A percentile compares a stretch with the other conserved stretches of the same genome.
phyloP scores from a whole-genome alignment of 2,888 invertebrate genomes.

The Plemyria rubiginata region DNA sequence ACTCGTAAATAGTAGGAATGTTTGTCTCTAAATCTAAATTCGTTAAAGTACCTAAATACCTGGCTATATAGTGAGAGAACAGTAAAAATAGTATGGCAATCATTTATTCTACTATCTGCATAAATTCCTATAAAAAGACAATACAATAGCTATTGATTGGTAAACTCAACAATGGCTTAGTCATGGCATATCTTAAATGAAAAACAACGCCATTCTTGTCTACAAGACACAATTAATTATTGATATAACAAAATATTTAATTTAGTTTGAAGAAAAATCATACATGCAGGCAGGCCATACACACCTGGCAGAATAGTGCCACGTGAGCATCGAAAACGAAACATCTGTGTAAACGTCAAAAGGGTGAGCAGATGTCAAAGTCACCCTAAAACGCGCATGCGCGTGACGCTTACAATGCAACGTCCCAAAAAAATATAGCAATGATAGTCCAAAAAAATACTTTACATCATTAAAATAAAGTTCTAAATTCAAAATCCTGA shows the following conservation, averaged over 20 bases:
- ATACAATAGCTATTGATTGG: constrained; percentile 10
- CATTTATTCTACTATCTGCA: not conserved
- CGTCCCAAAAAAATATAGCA: not conserved
- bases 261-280: not conserved
- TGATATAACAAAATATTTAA: not conserved
- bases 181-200: constrained; percentile 14
- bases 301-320: constrained; percentile 29
- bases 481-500: constrained; percentile 1
- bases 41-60: not conserved
- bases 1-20: no score
- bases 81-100: not conserved
- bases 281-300: not conserved
- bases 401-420: constrained; percentile 4
- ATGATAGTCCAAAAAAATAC: not conserved
- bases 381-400: constrained; percentile 20
- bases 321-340: constrained; percentile 33
- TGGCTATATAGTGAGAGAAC: no score
- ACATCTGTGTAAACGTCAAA: constrained; percentile 36
- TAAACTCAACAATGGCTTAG: constrained; percentile 17
- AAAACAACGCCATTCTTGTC: constrained; percentile 14
- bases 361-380: constrained; percentile 35
- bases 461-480: not conserved
- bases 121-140: constrained; percentile 6
- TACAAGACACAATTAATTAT: not conserved
- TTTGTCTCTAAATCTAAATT: no score